Evolutionary conservation across 2,113 vertebrate species (phyloP).

Genomic region (Cromileptes altivelis): DNA sequence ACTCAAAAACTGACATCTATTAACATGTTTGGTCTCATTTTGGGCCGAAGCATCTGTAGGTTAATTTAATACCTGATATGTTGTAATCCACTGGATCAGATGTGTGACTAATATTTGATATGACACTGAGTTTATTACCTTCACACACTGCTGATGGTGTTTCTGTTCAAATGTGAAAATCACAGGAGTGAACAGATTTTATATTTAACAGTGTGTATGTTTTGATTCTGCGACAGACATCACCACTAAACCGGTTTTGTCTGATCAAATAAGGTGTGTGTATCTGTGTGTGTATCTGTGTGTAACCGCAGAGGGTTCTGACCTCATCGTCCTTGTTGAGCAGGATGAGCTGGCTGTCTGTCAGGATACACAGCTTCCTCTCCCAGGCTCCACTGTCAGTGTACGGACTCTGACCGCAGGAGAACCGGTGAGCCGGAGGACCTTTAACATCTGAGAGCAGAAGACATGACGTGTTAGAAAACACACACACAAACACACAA

Average conservation of each 20-base stretch:
- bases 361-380: constrained; percentile 94
- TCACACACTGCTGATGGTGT: background rate
- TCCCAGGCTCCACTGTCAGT: constrained; percentile 90
- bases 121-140: background rate
- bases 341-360: constrained; percentile 94
- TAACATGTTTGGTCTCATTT: too few relatives aligned
- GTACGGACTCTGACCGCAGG: constrained; percentile 94
- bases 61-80: too few relatives aligned
- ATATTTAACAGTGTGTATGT: background rate
- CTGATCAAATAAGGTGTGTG: too few relatives aligned
- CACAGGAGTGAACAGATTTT: too few relatives aligned
- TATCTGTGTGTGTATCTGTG: background rate
- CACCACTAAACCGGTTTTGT: too few relatives aligned
- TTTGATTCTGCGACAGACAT: background rate
- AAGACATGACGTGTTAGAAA: background rate
- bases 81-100: too few relatives aligned
- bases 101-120: background rate
- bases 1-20: too few relatives aligned
- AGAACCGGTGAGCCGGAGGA: constrained; percentile 92
- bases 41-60: too few relatives aligned
- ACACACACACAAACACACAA: background rate
- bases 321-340: constrained; percentile 92
- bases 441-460: constrained; percentile 91
- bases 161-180: background rate
- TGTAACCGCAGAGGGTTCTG: constrained; percentile 37